A percentile compares a stretch with the other conserved stretches of the same genome.
These are phyloP conservation scores for Pharmacophagus antenor DNA, from an alignment of 2,888 invertebrate species.

Conservation along the genomic window DNA sequence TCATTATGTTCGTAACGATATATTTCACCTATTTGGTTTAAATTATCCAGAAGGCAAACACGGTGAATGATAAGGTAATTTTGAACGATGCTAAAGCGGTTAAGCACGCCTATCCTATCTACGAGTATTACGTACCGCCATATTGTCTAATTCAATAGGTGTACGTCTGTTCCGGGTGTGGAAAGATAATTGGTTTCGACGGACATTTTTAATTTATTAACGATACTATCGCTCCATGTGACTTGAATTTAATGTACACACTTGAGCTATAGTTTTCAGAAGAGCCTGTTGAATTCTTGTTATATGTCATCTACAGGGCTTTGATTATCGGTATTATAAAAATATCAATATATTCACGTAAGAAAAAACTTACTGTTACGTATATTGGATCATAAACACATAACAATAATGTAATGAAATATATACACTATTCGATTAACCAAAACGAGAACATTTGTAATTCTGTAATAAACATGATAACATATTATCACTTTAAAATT, in stretches of 20 bases:
- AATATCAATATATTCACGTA: slow-evolving; percentile 17
- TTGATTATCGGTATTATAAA: slow-evolving; percentile 23
- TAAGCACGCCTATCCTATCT: background rate
- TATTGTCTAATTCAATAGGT: slow-evolving; percentile 21
- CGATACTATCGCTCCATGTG: slow-evolving; percentile 31
- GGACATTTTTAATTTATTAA: slow-evolving; percentile 39
- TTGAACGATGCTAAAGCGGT: background rate
- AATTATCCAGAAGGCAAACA: background rate
- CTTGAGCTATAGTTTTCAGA: slow-evolving; percentile 34
- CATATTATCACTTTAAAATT: no score
- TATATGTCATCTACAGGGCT: slow-evolving; percentile 7
- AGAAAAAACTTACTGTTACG: background rate
- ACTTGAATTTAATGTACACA: slow-evolving; percentile 32
- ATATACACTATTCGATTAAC: no score
- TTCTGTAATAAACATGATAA: no score
- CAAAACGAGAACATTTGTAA: no score
- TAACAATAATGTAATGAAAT: no score
- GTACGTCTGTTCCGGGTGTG: slow-evolving; percentile 21
- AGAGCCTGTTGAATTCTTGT: slow-evolving; percentile 23
- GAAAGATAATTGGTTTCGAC: slow-evolving; percentile 32
- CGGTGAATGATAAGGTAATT: background rate
- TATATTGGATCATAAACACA: background rate
- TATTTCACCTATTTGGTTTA: background rate
- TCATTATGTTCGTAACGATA: background rate
- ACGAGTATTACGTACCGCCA: slow-evolving; percentile 2